Conservation (phyloP, 2,113 vertebrate genomes). For the Macquaria australasica region DNA sequence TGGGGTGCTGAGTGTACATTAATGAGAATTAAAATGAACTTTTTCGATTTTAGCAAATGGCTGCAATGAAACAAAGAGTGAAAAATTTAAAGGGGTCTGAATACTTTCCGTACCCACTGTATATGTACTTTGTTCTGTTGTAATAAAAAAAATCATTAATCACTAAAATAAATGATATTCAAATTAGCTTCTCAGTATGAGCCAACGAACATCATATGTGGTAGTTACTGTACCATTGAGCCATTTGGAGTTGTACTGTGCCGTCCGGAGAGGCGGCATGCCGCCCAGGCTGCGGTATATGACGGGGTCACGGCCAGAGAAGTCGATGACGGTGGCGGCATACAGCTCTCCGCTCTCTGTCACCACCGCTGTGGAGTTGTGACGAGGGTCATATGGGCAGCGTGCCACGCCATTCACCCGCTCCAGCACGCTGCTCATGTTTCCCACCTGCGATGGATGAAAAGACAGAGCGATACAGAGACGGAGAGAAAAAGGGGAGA, state of each 20-base stretch:
- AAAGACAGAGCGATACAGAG: neutral
- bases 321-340: conserved; percentile 97
- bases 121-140: no score
- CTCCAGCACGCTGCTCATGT: conserved; percentile 93
- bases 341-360: conserved; percentile 96
- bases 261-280: conserved; percentile 94
- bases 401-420: conserved; percentile 96
- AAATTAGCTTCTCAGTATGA: neutral
- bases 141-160: neutral
- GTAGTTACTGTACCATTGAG: conserved; percentile 91
- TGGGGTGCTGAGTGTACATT: no score
- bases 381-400: conserved; percentile 96
- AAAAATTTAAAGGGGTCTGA: no score
- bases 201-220: neutral
- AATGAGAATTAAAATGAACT: no score
- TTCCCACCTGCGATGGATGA: conserved; percentile 87
- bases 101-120: no score
- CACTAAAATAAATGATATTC: neutral
- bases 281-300: conserved; percentile 98
- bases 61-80: no score
- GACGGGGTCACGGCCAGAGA: conserved; percentile 97
- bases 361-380: conserved; percentile 98
- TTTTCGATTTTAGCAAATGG: no score
- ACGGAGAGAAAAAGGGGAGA: neutral
- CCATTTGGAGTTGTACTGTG: conserved; percentile 99